These are phyloP conservation scores for Balanococcus diminutus DNA, from an alignment of 2,888 invertebrate genomes.

Conservation along the genomic window DNA sequence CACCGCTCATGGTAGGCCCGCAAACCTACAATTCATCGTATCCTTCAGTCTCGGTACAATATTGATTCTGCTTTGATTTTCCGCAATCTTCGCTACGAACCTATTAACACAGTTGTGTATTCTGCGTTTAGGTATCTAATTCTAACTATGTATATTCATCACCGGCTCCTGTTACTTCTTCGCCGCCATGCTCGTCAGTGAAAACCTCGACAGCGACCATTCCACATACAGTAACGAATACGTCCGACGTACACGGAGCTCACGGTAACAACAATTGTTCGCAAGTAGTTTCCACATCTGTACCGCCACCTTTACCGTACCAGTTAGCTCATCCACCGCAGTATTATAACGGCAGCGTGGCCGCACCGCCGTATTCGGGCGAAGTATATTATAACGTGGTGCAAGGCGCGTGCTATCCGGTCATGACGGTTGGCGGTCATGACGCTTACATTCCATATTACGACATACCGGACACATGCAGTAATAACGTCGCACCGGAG, in stretches of 20 bases:
- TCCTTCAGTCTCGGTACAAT: constrained; percentile 7
- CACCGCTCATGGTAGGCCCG: constrained; percentile 41
- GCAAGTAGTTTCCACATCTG: background rate
- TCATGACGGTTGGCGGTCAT: constrained; percentile 47
- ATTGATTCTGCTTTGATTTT: background rate
- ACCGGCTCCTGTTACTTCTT: constrained; percentile 26
- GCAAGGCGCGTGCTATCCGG: constrained; percentile 39
- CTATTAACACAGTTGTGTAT: background rate
- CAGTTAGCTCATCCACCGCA: constrained; percentile 41
- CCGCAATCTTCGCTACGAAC: background rate
- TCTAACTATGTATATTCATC: constrained; percentile 45
- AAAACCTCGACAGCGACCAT: background rate
- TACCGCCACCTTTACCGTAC: constrained; percentile 48
- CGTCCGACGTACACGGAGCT: constrained; percentile 20
- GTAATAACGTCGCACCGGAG: constrained; percentile 21
- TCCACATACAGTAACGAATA: background rate
- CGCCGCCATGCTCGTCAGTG: background rate
- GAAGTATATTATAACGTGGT: constrained; percentile 51
- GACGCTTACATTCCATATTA: constrained; percentile 50
- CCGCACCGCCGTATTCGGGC: background rate
- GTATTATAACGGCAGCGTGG: constrained; percentile 33
- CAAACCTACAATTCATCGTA: constrained; percentile 39
- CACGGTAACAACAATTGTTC: background rate
- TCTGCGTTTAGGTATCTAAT: constrained; percentile 11
- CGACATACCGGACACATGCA: constrained; percentile 32